These are phyloP conservation scores for Amphipyra berbera DNA, from an alignment of 2,888 invertebrate species.

Conservation along the genomic window DNA sequence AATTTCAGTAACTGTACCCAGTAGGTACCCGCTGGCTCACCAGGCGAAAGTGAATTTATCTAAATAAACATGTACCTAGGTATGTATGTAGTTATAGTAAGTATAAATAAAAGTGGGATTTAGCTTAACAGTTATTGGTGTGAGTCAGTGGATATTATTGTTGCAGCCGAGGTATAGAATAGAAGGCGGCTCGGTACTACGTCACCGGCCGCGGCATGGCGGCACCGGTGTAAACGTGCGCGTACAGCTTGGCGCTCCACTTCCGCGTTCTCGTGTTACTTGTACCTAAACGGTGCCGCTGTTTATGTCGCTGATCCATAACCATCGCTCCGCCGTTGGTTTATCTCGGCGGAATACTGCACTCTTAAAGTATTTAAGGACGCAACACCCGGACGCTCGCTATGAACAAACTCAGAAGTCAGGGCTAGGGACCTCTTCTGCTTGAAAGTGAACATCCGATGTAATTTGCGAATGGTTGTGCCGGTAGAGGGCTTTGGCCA, in stretches of 20 bases:
- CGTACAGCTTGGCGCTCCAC: slow-evolving; percentile 22
- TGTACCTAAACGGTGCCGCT: slow-evolving; percentile 11
- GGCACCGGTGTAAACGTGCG: slow-evolving; percentile 23
- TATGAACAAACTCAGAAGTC: no score
- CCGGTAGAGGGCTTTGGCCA: neutral
- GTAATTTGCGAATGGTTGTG: neutral
- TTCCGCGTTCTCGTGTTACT: slow-evolving; percentile 54
- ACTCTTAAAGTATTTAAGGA: neutral
- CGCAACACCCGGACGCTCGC: slow-evolving; percentile 2
- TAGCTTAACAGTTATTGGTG: neutral
- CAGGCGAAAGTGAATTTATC: no score
- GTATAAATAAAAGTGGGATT: no score
- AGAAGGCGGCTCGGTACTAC: neutral
- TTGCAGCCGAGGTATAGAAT: neutral
- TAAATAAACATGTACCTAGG: no score
- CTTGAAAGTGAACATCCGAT: neutral
- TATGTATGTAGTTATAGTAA: no score
- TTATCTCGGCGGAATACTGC: slow-evolving; percentile 10
- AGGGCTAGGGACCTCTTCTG: no score
- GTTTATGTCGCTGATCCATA: slow-evolving; percentile 23
- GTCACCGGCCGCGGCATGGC: no score
- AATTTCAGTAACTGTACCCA: no score
- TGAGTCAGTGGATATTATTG: neutral
- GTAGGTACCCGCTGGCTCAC: no score
- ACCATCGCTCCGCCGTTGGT: slow-evolving; percentile 4